Conservation (phyloP, 2,888 invertebrate genomes). For the Cataglyphis livida region DNA sequence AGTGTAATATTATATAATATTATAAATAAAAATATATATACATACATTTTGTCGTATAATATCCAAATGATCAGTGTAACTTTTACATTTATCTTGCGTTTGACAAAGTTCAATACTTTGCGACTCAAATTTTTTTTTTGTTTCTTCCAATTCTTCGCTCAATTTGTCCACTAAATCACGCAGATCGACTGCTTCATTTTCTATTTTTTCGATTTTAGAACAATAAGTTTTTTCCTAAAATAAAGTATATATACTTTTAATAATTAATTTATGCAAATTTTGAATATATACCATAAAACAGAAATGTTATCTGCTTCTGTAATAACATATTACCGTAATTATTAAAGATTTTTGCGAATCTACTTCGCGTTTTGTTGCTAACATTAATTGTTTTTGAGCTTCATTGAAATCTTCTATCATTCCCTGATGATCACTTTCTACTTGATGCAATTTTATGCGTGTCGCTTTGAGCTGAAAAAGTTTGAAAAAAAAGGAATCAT, state of each 20-base stretch:
- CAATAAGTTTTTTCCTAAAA: constrained; percentile 75
- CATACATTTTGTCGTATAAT: constrained; percentile 66
- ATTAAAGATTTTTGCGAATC: constrained; percentile 75
- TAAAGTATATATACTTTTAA: not conserved
- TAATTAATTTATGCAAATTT: not conserved
- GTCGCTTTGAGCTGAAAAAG: constrained; percentile 73
- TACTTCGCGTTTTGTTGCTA: constrained; percentile 73
- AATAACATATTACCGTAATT: constrained; percentile 69
- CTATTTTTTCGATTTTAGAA: constrained; percentile 65
- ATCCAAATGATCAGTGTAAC: constrained; percentile 67
- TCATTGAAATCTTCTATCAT: constrained; percentile 75
- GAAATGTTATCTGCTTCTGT: not conserved
- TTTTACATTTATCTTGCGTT: constrained; percentile 68
- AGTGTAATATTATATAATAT: too few relatives aligned
- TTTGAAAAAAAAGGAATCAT: constrained; percentile 22
- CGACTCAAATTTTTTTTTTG: constrained; percentile 66
- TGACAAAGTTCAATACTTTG: constrained; percentile 72
- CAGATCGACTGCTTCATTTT: constrained; percentile 69
- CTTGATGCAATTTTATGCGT: constrained; percentile 70
- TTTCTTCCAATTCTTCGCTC: constrained; percentile 73
- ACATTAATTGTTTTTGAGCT: constrained; percentile 72
- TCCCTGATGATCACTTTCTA: constrained; percentile 73
- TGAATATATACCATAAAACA: not conserved
- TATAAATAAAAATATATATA: constrained; percentile 28
- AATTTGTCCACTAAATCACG: constrained; percentile 70